Evolutionary conservation across 2,797 vertebrate species (phyloP), one percentile per base, ranked within the genome.

Genomic region (Aselliscus stoliczkanus): DNA sequence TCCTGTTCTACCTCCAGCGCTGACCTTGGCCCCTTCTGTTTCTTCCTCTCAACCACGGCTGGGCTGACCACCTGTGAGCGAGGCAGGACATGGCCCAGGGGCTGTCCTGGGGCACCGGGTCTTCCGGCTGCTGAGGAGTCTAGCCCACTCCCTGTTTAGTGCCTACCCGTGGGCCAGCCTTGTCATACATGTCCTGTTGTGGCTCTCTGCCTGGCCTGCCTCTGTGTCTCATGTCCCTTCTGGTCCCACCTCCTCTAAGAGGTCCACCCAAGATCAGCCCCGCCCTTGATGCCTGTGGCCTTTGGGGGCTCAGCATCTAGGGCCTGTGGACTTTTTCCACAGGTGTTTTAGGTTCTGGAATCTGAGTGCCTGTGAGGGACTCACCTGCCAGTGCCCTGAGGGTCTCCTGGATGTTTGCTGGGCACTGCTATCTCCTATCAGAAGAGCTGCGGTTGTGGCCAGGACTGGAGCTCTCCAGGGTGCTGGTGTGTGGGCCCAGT

Each of bases 351-450:
- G 67, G 39, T 13, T 42, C n/a, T 75, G 34, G 31, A 4, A 5
- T 70, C 58, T 8, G 54, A 58, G n/a, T 17, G 25, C 72, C 27
- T 65, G 62, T 17, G 47, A n/a, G 62, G 47, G 10, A 15, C 37
- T 25, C 31, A 23, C 73, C 60, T 31, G 7, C 62, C 2, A 2
- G 62, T 37, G 42, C 81, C 25, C 13, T 8, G 60, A 75, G 34
- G 2, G 62, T 62, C 50, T 67, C 85, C 62, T 29, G 54, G 0
- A 37, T n/a, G 17, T 23, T 52, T n/a, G 39, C 44, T 47, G 23
- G 37, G 29, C 2, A 0, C 34, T 10, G 5, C 2, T 11, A 5
- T n/a, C 67, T 72, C 54, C 44, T 8, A 6, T 72, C 3, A 21
- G 47, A 37, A 60, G 21, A 88, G n/a, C 37, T 23, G 34, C 27